Conservation (phyloP, 2,888 invertebrate genomes). For the Parelbella ahira region DNA sequence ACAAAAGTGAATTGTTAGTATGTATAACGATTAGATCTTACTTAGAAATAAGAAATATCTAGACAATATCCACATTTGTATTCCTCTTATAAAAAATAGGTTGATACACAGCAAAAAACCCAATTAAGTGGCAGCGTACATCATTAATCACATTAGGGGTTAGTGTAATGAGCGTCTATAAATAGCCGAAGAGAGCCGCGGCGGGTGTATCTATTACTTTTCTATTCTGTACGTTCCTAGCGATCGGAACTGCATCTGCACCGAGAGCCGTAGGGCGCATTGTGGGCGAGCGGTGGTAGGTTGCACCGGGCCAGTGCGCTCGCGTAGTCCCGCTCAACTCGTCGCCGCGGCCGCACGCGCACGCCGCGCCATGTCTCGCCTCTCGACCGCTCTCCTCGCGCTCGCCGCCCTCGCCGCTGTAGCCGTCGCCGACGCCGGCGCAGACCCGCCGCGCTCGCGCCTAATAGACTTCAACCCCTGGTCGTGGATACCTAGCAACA, state of each 20-base stretch:
- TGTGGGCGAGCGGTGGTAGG: conserved; percentile 57
- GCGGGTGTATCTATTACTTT: conserved; percentile 22
- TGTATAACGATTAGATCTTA: too few relatives aligned
- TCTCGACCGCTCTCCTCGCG: conserved; percentile 60
- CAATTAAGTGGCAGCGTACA: conserved; percentile 8
- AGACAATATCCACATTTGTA: too few relatives aligned
- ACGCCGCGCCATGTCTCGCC: conserved; percentile 67
- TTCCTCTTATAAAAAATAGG: background rate
- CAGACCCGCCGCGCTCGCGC: conserved; percentile 62
- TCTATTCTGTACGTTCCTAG: conserved; percentile 29
- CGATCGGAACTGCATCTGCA: conserved; percentile 38
- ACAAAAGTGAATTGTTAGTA: too few relatives aligned
- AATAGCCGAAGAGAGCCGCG: conserved; percentile 17
- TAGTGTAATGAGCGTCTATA: conserved; percentile 21
- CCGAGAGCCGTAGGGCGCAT: conserved; percentile 51
- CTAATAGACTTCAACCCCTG: conserved; percentile 73
- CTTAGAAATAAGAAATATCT: too few relatives aligned
- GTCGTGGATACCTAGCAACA: conserved; percentile 69
- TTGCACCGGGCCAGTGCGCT: conserved; percentile 43
- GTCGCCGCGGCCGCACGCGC: conserved; percentile 73
- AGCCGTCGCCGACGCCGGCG: conserved; percentile 38
- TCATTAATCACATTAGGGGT: conserved; percentile 23
- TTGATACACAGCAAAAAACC: conserved; percentile 1
- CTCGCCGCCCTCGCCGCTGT: conserved; percentile 55
- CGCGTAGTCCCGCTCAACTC: conserved; percentile 74